These are phyloP conservation scores for Mycetomoellerius zeteki DNA, from an alignment of 1,140 invertebrate genomes.

Conservation along the genomic window DNA sequence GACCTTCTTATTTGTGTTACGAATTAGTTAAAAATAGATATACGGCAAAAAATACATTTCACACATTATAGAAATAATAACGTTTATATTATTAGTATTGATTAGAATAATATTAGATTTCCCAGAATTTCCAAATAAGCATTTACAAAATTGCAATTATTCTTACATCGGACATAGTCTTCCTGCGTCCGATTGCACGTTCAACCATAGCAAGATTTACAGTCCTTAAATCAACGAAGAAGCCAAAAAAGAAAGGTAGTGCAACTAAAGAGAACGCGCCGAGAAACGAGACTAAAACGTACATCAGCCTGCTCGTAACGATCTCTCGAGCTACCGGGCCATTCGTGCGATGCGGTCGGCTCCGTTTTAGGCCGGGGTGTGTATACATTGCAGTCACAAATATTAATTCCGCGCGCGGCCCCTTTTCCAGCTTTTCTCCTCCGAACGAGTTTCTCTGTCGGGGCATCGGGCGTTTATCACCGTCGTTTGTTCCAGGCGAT, in stretches of 20 bases:
- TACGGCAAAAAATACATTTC: not conserved
- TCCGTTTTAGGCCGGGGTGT: slow-evolving; percentile 41
- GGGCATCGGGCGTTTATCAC: slow-evolving; percentile 82
- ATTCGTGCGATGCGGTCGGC: slow-evolving; percentile 10
- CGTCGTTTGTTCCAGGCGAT: slow-evolving; percentile 78
- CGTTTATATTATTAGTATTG: not conserved
- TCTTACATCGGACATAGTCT: slow-evolving; percentile 70
- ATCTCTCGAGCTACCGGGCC: slow-evolving; percentile 63
- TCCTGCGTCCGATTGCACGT: slow-evolving; percentile 72
- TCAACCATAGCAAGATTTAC: slow-evolving; percentile 75
- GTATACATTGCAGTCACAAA: slow-evolving; percentile 79
- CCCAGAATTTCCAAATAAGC: slow-evolving; percentile 61
- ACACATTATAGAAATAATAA: slow-evolving; percentile 10
- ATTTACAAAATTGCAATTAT: slow-evolving; percentile 73
- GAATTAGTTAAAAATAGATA: too few species aligned
- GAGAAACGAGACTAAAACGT: slow-evolving; percentile 40
- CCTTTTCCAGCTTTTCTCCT: slow-evolving; percentile 52
- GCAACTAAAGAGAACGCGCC: not conserved
- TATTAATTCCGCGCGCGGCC: slow-evolving; percentile 77
- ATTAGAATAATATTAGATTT: not conserved
- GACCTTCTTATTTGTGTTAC: too few species aligned
- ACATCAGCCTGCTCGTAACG: slow-evolving; percentile 68
- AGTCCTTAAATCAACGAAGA: slow-evolving; percentile 74
- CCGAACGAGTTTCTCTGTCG: slow-evolving; percentile 42
- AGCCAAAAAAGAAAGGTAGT: not conserved